Base-by-base conservation (phyloP, 64 coral and sea anemone species). In the Cladopsammia gracilis region DNA sequence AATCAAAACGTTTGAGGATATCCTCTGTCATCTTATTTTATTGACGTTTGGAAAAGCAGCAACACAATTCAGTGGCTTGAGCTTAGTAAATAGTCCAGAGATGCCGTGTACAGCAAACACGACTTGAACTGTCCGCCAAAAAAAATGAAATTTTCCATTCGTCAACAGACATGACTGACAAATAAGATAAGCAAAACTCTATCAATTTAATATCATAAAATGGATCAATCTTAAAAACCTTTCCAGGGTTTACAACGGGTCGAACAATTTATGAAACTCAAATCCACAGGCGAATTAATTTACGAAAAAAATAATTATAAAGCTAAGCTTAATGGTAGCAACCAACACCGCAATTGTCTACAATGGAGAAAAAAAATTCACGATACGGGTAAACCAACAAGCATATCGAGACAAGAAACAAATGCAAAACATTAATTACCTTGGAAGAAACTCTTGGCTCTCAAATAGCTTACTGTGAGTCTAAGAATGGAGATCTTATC, bases 401-500 rank as follows among this genome's bases (percentile, higher is more conserved):
- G 69, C 25, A 75, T 58, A 88, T 74, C 60, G 43, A 67, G 10
- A 51, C 42, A 84, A 42, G 52, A 64, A 19, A 81, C 42, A 47
- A 26, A 53, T 75, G 15, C 84, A 92, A 96, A 93, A 53, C 23
- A 62, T 70, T 82, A 14, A 68, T 95, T 78, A 99, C 98, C 98
- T 99, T 99, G 98, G 53, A 99, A 99, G 84, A 96, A 99, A 78
- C 98, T 99, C 90, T 99, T 99, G 16, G 98, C 98, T 62, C 95
- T 96, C 70, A 99, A 85, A 88, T 99, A 99, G 94, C 98, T 99
- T 34, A 99, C 98, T 91, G 98, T 99, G 48, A 99, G 87, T 87
- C 98, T 93, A 84, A 99, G 94, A 93, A 99, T 99, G 10, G 98
- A 99, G 58, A 99, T 99, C 90, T 99, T 99, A 94, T 99, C 98